Conservation (phyloP, 2,113 vertebrate species). For the Pogona vitticeps region DNA sequence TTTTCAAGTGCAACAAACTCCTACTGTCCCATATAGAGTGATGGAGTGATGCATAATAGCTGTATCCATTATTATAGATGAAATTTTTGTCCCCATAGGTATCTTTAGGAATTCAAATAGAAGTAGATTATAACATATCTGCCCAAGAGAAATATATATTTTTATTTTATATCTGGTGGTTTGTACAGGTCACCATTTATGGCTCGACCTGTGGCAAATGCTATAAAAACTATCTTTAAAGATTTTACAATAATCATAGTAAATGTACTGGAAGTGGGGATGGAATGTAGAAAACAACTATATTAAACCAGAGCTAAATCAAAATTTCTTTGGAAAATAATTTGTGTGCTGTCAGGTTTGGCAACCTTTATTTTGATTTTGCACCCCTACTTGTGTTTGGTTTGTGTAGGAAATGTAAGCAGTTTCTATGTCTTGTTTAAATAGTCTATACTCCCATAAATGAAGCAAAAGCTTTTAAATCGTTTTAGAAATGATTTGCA, state of each 20-base stretch:
- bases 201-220: neutral
- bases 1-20: neutral
- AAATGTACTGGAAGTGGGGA: neutral
- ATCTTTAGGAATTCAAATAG: neutral
- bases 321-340: neutral
- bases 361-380: conserved; percentile 2
- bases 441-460: neutral
- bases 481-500: conserved; percentile 42
- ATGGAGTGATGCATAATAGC: neutral
- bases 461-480: conserved; percentile 38
- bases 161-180: neutral
- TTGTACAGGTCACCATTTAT: neutral
- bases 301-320: conserved; percentile 7
- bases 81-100: neutral
- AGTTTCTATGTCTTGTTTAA: conserved; percentile 26
- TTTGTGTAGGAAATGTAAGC: neutral
- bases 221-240: conserved; percentile 9
- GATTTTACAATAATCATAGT: neutral
- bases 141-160: neutral
- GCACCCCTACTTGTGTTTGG: neutral
- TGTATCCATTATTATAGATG: neutral
- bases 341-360: neutral
- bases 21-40: neutral
- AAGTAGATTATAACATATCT: neutral
- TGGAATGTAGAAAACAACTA: neutral